phyloP scores from a whole-genome alignment of 2,888 invertebrate species.

The Ecliptopera silaceata region DNA sequence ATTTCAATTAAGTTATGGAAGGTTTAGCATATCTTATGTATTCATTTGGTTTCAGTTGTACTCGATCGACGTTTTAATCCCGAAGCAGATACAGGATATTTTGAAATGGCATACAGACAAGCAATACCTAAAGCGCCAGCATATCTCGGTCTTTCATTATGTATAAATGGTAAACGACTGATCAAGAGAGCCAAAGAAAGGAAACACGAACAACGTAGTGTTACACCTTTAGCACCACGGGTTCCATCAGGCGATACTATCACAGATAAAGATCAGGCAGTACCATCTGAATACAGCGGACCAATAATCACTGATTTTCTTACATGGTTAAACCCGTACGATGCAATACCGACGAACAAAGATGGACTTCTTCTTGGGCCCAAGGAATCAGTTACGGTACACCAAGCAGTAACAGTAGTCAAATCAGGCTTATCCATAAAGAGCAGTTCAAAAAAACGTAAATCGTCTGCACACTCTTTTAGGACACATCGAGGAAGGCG shows the following conservation, averaged over 20 bases:
- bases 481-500: conserved; percentile 74
- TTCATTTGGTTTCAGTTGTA: conserved; percentile 83
- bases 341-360: conserved; percentile 63
- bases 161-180: conserved; percentile 86
- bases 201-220: conserved; percentile 65
- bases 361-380: conserved; percentile 64
- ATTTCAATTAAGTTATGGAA: too few relatives aligned
- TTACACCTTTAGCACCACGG: conserved; percentile 54
- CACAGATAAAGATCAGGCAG: conserved; percentile 55
- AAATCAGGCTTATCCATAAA: conserved; percentile 70
- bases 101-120: conserved; percentile 91
- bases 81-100: conserved; percentile 90
- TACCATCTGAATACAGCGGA: conserved; percentile 82
- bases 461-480: conserved; percentile 77
- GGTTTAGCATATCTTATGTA: not conserved
- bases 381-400: conserved; percentile 73
- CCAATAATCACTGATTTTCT: conserved; percentile 87
- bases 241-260: conserved; percentile 57
- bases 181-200: conserved; percentile 73
- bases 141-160: conserved; percentile 88
- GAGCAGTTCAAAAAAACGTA: conserved; percentile 74
- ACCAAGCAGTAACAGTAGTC: conserved; percentile 74
- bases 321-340: conserved; percentile 84
- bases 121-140: conserved; percentile 90
- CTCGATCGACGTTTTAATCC: conserved; percentile 88